Percentiles rank a stretch among this genome's conserved stretches.
phyloP scores from a whole-genome alignment of 2,113 vertebrate species.

The Lethenteron reissneri region DNA sequence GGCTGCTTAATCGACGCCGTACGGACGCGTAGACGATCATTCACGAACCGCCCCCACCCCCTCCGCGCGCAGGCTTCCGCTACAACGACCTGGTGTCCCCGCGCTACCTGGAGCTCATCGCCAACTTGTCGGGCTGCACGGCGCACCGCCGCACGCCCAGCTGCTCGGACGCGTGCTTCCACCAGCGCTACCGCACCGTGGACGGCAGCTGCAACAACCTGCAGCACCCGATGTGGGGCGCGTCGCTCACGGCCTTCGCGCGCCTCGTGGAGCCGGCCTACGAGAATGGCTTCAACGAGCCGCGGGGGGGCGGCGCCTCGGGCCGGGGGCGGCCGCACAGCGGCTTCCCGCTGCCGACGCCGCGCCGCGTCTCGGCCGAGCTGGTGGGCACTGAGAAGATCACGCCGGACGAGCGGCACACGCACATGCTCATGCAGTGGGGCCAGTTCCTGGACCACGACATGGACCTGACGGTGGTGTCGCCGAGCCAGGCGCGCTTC shows the following conservation, averaged over 20 bases:
- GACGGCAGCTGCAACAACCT: conserved; percentile 10
- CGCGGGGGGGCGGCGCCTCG: neutral
- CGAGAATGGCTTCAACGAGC: conserved; percentile 10
- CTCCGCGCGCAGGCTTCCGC: conserved; percentile 16
- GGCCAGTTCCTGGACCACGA: conserved; percentile 11
- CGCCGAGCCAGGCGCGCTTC: conserved; percentile 10
- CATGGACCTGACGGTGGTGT: conserved; percentile 9
- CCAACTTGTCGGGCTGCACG: conserved; percentile 10
- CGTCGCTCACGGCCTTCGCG: conserved; percentile 9
- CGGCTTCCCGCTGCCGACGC: conserved; percentile 5
- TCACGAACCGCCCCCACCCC: neutral
- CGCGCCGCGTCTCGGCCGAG: conserved; percentile 9
- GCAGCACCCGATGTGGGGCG: conserved; percentile 9
- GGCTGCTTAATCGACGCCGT: no score
- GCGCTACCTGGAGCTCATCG: conserved; percentile 9
- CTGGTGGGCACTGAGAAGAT: conserved; percentile 8
- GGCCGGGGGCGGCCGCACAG: neutral
- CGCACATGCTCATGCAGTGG: conserved; percentile 11
- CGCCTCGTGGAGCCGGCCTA: conserved; percentile 9
- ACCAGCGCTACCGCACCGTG: conserved; percentile 8
- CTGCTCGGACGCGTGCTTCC: conserved; percentile 10
- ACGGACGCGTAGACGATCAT: neutral
- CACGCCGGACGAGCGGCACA: conserved; percentile 8
- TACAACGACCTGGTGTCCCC: conserved; percentile 10
- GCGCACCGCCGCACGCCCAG: conserved; percentile 8